Base-by-base conservation (phyloP, 2,797 vertebrate species). In the Epinephelus awoara region DNA sequence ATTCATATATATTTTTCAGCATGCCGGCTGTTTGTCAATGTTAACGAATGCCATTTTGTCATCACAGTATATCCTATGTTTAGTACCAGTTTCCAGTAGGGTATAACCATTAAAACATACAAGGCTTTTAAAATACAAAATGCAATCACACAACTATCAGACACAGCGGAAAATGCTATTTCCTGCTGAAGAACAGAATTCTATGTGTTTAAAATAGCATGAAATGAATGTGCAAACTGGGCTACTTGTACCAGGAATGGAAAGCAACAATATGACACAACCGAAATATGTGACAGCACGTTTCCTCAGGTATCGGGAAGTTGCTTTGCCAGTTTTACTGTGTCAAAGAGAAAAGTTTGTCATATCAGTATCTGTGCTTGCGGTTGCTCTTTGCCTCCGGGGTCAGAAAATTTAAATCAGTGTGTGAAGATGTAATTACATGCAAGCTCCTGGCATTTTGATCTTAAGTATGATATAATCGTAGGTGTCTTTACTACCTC, bases 341-440 rank as follows among this genome's bases (percentile, higher is more conserved):
- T 34, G 5, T 47, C 0, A 38, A 4, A 34, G 27, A 38, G 0
- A 72, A 62, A 17, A 4, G 23, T 49, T 27, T 18, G 47, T 75
- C 44, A n/a, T 9, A 15, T 69, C 21, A 56, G 57, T 8, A 27
- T 49, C 18, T 64, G 8, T 11, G 8, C 21, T 4, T 9, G 17
- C 8, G 42, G 69, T 61, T 67, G 71, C 27, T 83, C 57, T 23
- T 62, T 63, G 50, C 58, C 51, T 50, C 5, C 2, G n/a, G 61
- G 54, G 38, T 65, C 18, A 65, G 17, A 71, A 63, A 11, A 27
- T 3, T 6, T 1, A 52, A 15, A 7, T 56, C 29, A 50, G 14
- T 46, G 23, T 58, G 58, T 69, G 13, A 66, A 63, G 5, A 2
- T 29, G 8, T 15, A 2, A 46, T 21, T 52, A 42, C 2, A 58